Evolutionary conservation across 2,888 invertebrate genomes (phyloP).

Genomic region (Hirudinaria manillensis): DNA sequence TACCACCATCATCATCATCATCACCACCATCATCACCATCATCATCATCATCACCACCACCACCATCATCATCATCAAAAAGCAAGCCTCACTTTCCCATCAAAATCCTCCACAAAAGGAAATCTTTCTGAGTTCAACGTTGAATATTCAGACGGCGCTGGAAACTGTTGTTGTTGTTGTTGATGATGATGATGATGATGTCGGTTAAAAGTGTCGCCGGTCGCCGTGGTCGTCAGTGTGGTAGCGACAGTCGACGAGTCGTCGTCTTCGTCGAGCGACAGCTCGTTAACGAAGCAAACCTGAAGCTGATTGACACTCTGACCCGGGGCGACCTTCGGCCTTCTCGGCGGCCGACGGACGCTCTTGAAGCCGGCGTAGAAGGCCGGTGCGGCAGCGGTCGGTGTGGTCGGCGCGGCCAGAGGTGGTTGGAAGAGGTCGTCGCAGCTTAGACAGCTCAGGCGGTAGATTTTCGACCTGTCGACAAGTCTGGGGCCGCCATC

Average conservation of each 20-base stretch:
- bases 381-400: neutral
- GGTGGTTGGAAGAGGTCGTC: neutral
- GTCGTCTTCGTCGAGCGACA: slow-evolving; percentile 19
- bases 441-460: neutral
- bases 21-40: neutral
- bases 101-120: neutral
- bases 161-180: too few species aligned
- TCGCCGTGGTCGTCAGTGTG: neutral
- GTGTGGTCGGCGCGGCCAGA: neutral
- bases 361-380: neutral
- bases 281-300: slow-evolving; percentile 32
- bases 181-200: too few species aligned
- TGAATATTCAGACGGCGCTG: neutral
- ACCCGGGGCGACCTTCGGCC: neutral
- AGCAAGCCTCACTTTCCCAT: neutral
- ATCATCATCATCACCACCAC: slow-evolving; percentile 3
- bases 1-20: slow-evolving; percentile 14
- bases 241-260: neutral
- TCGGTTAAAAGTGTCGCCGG: too few species aligned
- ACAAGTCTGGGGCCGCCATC: neutral
- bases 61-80: neutral
- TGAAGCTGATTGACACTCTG: slow-evolving; percentile 6
- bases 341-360: neutral
- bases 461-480: neutral
- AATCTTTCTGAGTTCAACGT: neutral